A percentile compares a stretch with the other conserved stretches of the same genome.
phyloP scores from a whole-genome alignment of 2,113 vertebrate genomes.

The Atractosteus spatula region DNA sequence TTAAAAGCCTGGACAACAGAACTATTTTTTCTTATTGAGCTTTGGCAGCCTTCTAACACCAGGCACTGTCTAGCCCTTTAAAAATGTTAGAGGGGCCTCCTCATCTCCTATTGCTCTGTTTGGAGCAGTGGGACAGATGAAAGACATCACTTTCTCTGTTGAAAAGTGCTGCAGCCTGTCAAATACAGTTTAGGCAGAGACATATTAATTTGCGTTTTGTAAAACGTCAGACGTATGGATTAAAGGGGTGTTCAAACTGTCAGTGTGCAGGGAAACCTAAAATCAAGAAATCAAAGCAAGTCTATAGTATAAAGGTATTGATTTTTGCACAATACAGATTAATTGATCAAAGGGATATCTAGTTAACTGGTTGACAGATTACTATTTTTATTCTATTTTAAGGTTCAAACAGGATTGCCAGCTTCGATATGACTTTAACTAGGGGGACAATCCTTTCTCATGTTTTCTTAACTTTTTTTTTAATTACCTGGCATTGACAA shows the following conservation, averaged over 20 bases:
- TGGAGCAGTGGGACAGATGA: conserved; percentile 57
- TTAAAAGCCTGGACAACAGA: conserved; percentile 53
- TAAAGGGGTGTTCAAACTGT: conserved; percentile 19
- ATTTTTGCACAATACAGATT: no score
- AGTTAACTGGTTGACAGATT: no score
- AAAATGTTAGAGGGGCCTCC: conserved; percentile 52
- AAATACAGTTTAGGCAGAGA: conserved; percentile 56
- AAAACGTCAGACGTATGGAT: conserved; percentile 30
- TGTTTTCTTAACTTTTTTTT: neutral
- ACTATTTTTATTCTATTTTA: no score
- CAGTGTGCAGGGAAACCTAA: neutral
- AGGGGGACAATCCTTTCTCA: neutral
- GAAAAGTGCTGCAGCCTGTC: conserved; percentile 38
- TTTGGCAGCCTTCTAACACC: conserved; percentile 52
- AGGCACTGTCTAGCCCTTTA: conserved; percentile 64
- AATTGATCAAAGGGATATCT: no score
- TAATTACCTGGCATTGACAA: neutral
- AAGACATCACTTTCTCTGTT: conserved; percentile 50
- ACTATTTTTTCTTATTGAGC: conserved; percentile 58
- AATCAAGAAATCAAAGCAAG: no score
- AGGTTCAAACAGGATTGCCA: neutral
- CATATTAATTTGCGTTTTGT: conserved; percentile 42
- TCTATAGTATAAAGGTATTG: no score
- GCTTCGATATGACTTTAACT: neutral
- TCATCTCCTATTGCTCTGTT: conserved; percentile 61